A percentile compares a stretch with the other conserved stretches of the same genome.
These are phyloP conservation scores for Gerris lacustris DNA, from an alignment of 2,888 invertebrate genomes.

Conservation along the genomic window DNA sequence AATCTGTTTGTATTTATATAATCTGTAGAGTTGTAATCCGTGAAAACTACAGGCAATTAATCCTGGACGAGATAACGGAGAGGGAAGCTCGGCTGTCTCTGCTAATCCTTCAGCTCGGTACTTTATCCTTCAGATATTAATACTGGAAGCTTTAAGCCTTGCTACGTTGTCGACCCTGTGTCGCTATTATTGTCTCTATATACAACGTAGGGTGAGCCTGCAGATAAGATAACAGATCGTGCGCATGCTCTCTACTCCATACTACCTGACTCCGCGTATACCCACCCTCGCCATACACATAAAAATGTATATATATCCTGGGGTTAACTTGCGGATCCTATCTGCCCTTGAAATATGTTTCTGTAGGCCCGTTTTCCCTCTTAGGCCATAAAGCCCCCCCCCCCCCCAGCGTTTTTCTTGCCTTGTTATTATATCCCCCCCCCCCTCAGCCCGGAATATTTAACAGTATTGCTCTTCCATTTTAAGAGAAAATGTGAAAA, in stretches of 20 bases:
- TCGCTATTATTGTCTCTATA: too few species aligned
- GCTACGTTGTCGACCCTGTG: neutral
- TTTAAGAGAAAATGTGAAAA: too few species aligned
- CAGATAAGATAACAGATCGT: neutral
- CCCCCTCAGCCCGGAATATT: too few species aligned
- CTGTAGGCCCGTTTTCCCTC: neutral
- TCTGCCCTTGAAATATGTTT: neutral
- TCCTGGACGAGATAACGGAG: too few species aligned
- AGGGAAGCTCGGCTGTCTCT: too few species aligned
- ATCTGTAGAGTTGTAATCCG: too few species aligned
- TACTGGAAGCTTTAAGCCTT: neutral
- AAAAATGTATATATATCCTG: neutral
- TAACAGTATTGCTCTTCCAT: too few species aligned
- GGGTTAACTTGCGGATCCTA: neutral
- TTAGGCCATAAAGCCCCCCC: neutral
- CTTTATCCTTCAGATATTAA: conserved; percentile 1
- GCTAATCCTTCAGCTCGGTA: too few species aligned
- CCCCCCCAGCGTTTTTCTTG: neutral
- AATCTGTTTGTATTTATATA: too few species aligned
- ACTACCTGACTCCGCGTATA: neutral
- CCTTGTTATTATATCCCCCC: neutral
- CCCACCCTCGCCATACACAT: neutral
- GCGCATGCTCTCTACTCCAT: neutral
- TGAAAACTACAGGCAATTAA: too few species aligned
- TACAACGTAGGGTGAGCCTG: neutral